Base-by-base conservation (phyloP, 2,888 invertebrate genomes). In the Diplolepis rosae region DNA sequence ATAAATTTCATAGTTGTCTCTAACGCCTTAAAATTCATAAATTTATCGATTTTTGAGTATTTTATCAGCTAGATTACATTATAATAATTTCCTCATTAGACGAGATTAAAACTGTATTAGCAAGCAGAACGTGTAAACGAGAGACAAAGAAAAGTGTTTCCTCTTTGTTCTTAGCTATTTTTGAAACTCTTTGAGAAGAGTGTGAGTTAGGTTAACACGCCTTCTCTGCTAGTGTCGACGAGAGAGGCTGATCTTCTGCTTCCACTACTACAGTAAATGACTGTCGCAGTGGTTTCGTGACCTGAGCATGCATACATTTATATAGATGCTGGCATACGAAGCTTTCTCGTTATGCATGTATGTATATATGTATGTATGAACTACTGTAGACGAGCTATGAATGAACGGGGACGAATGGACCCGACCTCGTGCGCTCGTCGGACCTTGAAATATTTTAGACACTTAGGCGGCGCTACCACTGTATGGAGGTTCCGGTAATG, bases 381-480 rank as follows among this genome's bases (percentile, higher is more conserved):
- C 28, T 52, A 22, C 24, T 15, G 28, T 52, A 4, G 18, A 32
- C 30, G 7, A 15, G 30, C 54, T 30, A 32, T 32, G 32, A 54
- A 54, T 54, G 54, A 54, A 54, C 30, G n/a, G 30, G 18, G 50
- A 50, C 50, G 50, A 50, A 50, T 50, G 50, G 24, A 24, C 50
- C 24, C 27, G 50, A 50, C 50, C 50, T 50, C 24, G 50, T 50
- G 27, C 27, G 50, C 27, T 50, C 27, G 50, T 50, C 27, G 30
- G 54, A 30, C 52, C 52, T 52, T 52, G 52, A 52, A 52, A 52
- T n/a, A 28, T 28, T 52, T 52, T 52, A 30, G 52, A 1, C 13
- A 6, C 9, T 24, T 52, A 7, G 28, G n/a, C 15, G 15, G 7
- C 9, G 32, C 4, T 32, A 9, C 11, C 32, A n/a, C n/a, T 27